These are phyloP conservation scores for Callorhinus ursinus DNA, from an alignment of 2,113 vertebrate species.

Conservation along the genomic window DNA sequence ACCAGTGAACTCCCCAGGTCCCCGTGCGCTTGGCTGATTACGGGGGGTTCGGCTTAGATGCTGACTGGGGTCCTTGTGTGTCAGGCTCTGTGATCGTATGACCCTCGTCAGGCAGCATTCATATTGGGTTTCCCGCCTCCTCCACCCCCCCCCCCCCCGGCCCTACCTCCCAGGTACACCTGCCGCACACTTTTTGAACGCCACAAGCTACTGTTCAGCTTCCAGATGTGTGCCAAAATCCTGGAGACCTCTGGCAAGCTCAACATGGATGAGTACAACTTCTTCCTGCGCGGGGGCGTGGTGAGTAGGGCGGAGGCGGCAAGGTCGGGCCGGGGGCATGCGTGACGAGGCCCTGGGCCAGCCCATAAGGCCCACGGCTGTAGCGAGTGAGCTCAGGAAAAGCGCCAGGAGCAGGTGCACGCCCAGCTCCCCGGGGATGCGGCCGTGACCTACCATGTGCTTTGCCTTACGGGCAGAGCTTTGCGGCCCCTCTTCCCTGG, in stretches of 20 bases:
- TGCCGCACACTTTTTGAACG: constrained; percentile 92
- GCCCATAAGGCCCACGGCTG: not conserved
- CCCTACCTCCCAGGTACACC: constrained; percentile 85
- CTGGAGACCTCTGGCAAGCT: constrained; percentile 90
- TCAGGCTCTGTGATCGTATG: not conserved
- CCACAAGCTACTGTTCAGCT: constrained; percentile 95
- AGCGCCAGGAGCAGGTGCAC: not conserved
- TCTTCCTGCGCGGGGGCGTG: constrained; percentile 92
- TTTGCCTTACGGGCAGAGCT: not conserved
- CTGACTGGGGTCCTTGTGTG: not conserved
- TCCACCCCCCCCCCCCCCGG: no score
- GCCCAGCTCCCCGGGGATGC: fast-evolving
- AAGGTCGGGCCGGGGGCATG: not conserved
- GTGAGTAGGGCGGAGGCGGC: constrained; percentile 83
- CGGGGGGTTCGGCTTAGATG: not conserved
- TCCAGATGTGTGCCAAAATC: constrained; percentile 94
- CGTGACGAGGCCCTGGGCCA: not conserved
- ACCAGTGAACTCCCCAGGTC: not conserved
- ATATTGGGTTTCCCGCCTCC: no score
- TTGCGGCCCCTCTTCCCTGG: not conserved
- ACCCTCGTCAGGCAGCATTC: not conserved
- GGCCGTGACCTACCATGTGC: not conserved
- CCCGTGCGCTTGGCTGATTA: not conserved
- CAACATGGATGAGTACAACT: constrained; percentile 93
- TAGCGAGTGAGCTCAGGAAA: not conserved